Evolutionary conservation across 37 sponge, comb jelly and placozoan species (phyloP).

Genomic region (Beroe ovata): DNA sequence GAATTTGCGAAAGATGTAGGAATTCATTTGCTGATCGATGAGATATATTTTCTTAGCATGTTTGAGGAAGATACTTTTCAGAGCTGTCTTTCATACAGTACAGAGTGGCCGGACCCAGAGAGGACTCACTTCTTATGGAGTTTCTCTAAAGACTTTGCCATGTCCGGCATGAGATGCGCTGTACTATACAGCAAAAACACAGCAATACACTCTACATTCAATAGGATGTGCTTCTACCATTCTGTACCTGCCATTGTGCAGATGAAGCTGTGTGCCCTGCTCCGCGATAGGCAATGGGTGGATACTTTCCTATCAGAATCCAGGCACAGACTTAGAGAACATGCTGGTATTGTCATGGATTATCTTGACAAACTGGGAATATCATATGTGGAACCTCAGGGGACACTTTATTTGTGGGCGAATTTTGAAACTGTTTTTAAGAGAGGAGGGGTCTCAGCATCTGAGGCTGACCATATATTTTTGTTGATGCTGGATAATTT

Average conservation of each 20-base stretch:
- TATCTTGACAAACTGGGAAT: not conserved
- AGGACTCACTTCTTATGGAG: conserved; percentile 50
- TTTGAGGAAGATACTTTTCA: conserved; percentile 29
- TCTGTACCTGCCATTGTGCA: conserved; percentile 15
- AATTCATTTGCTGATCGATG: conserved; percentile 24
- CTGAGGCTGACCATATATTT: not conserved
- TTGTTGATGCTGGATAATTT: not conserved
- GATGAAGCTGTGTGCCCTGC: not conserved
- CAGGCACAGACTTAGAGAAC: not conserved
- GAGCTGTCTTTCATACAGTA: conserved; percentile 38
- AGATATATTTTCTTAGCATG: conserved; percentile 48
- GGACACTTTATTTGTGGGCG: conserved; percentile 33
- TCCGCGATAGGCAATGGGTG: conserved; percentile 21
- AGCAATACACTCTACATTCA: conserved; percentile 16
- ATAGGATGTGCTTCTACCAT: conserved; percentile 36
- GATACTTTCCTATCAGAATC: not conserved
- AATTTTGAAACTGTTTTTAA: conserved; percentile 21
- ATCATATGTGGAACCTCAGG: not conserved
- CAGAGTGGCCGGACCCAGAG: conserved; percentile 45
- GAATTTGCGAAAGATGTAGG: not conserved
- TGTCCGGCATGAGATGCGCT: conserved; percentile 25
- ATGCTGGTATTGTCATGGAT: conserved; percentile 1
- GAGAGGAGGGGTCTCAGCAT: not conserved
- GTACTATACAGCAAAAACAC: not conserved
- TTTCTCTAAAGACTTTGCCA: conserved; percentile 55